Base-by-base conservation (phyloP, 2,888 invertebrate species). In the Parapristionchus giblindavisi region DNA sequence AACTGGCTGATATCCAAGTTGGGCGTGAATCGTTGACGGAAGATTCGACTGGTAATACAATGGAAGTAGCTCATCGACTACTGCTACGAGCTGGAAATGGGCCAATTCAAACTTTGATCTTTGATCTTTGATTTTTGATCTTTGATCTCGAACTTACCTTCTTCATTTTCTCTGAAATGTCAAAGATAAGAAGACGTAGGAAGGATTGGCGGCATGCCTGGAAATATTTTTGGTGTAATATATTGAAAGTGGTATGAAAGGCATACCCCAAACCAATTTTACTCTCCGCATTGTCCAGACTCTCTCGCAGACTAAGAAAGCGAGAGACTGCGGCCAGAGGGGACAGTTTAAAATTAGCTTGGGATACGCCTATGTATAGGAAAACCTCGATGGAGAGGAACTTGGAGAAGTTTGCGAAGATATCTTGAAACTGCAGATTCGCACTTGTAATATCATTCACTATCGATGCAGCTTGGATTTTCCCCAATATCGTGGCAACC, bases 11-110 rank as follows among this genome's bases (percentile, higher is more conserved):
- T 65, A 65, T 6, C 43, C 43, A 11, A 65, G 21, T 43, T 65
- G 63, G 43, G 40, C 43, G 43, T 65, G 43, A 14, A 65, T 65
- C 43, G 40, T 40, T 4, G 63, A 65, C 43, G 63, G 63, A 2
- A 65, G 43, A 17, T 65, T 65, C 17, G 63, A 40, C 21, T 43
- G 43, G 40, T 65, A 65, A 43, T 65, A 65, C 17, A 27, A 24
- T 4, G 63, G 63, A 1, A 65, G 63, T 21, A 65, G 27, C 43
- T 65, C 43, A 27, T 65, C 63, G 29, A 65, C 43, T 2, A 43
- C 43, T 8, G 40, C 63, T 3, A 65, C 17, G 2, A 36, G n/a
- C n/a, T n/a, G n/a, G n/a, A n/a, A n/a, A n/a, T n/a, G n/a, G n/a
- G n/a, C n/a, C n/a, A n/a, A n/a, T n/a, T n/a, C n/a, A n/a, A n/a